phyloP scores from a whole-genome alignment of 2,797 vertebrate species.

The Acrossocheilus wenchowensis region DNA sequence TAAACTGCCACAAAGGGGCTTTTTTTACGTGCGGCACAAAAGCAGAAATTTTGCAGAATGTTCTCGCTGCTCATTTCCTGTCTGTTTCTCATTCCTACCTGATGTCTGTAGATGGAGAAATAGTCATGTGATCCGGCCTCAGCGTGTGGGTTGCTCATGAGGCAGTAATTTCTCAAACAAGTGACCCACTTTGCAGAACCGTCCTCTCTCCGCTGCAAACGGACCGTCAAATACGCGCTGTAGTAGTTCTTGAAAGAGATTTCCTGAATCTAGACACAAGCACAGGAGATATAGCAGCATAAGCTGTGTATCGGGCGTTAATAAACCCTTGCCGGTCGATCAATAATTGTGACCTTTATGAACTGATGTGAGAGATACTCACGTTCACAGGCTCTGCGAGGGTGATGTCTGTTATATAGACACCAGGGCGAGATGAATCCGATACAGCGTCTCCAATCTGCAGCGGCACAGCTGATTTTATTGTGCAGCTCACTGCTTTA shows the following conservation, averaged over 20 bases:
- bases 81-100: slow-evolving; percentile 76
- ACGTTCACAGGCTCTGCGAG: slow-evolving; percentile 81
- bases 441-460: slow-evolving; percentile 81
- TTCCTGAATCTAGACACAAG: slow-evolving; percentile 81
- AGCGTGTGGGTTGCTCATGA: slow-evolving; percentile 92
- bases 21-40: not conserved
- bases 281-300: not conserved
- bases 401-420: slow-evolving; percentile 86
- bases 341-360: not conserved
- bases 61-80: not conserved
- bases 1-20: not conserved
- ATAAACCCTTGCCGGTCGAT: not conserved
- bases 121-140: slow-evolving; percentile 92
- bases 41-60: not conserved
- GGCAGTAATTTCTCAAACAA: slow-evolving; percentile 81
- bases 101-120: slow-evolving; percentile 83
- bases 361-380: slow-evolving; percentile 63
- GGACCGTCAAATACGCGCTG: slow-evolving; percentile 88
- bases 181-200: slow-evolving; percentile 83
- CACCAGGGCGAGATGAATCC: slow-evolving; percentile 79
- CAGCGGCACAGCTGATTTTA: slow-evolving; percentile 83
- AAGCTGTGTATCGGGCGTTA: not conserved
- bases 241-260: slow-evolving; percentile 94
- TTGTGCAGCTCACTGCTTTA: slow-evolving; percentile 71
- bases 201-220: slow-evolving; percentile 72